Evolutionary conservation across 2,888 invertebrate species (phyloP), one percentile per base, ranked within the genome.

Genomic region (Leptogaster cylindrica): DNA sequence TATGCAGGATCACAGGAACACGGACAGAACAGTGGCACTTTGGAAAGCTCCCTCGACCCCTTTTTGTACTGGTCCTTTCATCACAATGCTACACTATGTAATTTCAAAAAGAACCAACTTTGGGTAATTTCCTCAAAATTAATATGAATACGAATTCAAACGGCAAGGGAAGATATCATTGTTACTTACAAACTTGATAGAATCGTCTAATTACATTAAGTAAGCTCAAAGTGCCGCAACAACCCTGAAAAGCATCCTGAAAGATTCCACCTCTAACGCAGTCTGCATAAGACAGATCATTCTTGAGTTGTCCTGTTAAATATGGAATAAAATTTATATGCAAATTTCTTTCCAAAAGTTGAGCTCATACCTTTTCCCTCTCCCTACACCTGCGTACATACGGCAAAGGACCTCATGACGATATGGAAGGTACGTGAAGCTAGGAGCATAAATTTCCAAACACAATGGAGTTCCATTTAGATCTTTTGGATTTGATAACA

Each of bases 241-340:
- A 50, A 2, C 10, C 31, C 10, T 6, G 10, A 31, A 31, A 10
- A 1, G 31, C 10, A 6, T 31, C 10, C 6, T 31, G 10, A 1
- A 31, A 31, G 27, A 61, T 61, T 16, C 39, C 44, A 27, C 61
- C 18, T 25, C 44, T 14, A 10, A 48, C 33, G 48, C 10, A 18
- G 48, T 23, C 64, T 64, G 64, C 23, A 31, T 48, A 48, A 64
- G 64, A 64, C 64, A 64, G 64, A 64, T 64, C 64, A 64, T 64
- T 48, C 20, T 44, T 61, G 44, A 44, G 14, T 48, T 64, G 64
- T 33, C 64, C 48, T 64, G 48, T 64, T 64, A 64, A 64, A 64
- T 64, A 48, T 64, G 64, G 64, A 64, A 64, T 64, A 48, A 64
- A 64, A 64, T 64, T 64, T 64, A 64, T 64, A 64, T 64, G 64